phyloP scores from a whole-genome alignment of 2,797 vertebrate genomes.

The Carcharodon carcharias region DNA sequence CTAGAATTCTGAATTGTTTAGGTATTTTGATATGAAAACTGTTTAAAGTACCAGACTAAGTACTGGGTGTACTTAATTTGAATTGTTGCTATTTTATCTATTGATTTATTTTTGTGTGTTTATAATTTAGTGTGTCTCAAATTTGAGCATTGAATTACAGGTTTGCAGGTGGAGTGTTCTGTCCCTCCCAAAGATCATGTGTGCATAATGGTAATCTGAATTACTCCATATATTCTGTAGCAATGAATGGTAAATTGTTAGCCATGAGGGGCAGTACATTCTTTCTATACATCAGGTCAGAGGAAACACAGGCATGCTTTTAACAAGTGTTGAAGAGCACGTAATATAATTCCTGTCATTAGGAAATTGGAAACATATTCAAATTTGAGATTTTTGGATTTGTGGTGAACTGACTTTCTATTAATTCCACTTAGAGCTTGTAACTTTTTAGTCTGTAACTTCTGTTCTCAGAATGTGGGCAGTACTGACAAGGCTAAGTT shows the following conservation, averaged over 20 bases:
- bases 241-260: background rate
- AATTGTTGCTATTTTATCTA: background rate
- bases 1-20: background rate
- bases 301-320: background rate
- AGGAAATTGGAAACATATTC: background rate
- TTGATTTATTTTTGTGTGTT: background rate
- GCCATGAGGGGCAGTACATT: background rate
- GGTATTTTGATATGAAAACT: background rate
- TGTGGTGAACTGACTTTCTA: background rate
- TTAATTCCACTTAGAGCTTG: background rate
- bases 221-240: background rate
- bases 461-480: background rate
- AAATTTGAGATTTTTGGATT: background rate
- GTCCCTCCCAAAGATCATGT: background rate
- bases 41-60: background rate
- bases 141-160: background rate
- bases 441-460: background rate
- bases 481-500: background rate
- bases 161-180: background rate
- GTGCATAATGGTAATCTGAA: background rate
- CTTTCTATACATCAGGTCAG: background rate
- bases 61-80: background rate
- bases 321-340: background rate
- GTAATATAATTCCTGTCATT: background rate
- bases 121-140: background rate